A percentile compares a stretch with the other conserved stretches of the same genome.
These are phyloP conservation scores for Drosophila sproati DNA, from an alignment of 1,140 invertebrate species.

Conservation along the genomic window DNA sequence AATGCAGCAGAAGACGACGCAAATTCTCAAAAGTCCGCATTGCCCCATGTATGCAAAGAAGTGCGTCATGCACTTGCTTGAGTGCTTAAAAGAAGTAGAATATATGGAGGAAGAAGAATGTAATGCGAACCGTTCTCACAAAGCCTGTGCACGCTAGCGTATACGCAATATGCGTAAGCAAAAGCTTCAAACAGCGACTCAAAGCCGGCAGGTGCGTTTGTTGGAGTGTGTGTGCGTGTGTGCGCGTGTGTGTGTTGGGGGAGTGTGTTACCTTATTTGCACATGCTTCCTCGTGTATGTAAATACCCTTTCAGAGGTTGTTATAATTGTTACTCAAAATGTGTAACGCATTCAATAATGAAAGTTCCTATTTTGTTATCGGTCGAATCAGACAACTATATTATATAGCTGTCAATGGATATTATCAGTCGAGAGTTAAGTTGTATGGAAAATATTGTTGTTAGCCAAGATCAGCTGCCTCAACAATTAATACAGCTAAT, in stretches of 20 bases:
- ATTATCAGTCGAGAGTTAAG: too few species aligned
- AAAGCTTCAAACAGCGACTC: slow-evolving; percentile 30
- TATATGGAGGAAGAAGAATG: slow-evolving; percentile 48
- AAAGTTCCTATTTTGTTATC: neutral
- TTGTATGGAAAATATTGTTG: too few species aligned
- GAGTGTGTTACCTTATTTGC: slow-evolving; percentile 39
- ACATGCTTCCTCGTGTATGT: slow-evolving; percentile 42
- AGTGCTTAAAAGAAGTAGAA: slow-evolving; percentile 36
- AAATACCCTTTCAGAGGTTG: neutral
- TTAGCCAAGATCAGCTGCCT: too few species aligned
- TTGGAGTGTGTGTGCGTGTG: slow-evolving; percentile 6
- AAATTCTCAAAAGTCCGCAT: slow-evolving; percentile 19
- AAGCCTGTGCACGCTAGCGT: slow-evolving; percentile 23
- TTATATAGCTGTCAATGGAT: too few species aligned
- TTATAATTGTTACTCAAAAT: neutral
- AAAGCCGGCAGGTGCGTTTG: slow-evolving; percentile 12
- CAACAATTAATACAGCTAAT: too few species aligned
- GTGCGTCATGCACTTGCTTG: slow-evolving; percentile 49
- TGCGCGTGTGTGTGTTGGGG: slow-evolving; percentile 3
- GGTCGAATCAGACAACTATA: too few species aligned
- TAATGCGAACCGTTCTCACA: slow-evolving; percentile 21
- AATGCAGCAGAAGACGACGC: slow-evolving; percentile 11
- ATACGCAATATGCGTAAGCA: slow-evolving; percentile 64
- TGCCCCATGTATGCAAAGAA: slow-evolving; percentile 17
- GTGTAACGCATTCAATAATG: neutral